Conservation (phyloP, 1,140 invertebrate species). For the Eurosta solidaginis region DNA sequence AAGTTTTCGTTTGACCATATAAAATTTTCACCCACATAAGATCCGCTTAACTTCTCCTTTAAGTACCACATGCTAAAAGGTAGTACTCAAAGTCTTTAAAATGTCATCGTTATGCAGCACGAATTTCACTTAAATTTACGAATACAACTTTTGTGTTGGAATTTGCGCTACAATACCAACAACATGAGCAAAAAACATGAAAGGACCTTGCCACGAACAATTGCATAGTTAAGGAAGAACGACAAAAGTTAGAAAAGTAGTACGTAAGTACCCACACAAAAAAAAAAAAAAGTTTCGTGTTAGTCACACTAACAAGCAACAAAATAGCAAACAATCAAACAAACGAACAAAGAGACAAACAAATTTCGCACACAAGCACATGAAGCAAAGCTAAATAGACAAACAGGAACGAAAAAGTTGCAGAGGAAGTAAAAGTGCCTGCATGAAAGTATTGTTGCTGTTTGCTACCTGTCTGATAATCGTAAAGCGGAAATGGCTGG, state of each 20-base stretch:
- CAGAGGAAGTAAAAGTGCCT: not conserved
- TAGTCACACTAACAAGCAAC: slow-evolving; percentile 10
- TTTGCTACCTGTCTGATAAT: not conserved
- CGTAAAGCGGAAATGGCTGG: not conserved
- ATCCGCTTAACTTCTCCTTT: not conserved
- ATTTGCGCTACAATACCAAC: not conserved
- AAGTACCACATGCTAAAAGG: not conserved
- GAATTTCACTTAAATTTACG: slow-evolving; percentile 17
- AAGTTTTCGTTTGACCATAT: not conserved
- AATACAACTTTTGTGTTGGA: slow-evolving; percentile 2
- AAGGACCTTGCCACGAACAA: not conserved
- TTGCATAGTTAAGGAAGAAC: not conserved
- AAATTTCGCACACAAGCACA: not conserved
- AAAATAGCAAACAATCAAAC: not conserved
- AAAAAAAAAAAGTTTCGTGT: not conserved
- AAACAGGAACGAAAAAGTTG: not conserved
- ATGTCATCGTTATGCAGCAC: slow-evolving; percentile 11
- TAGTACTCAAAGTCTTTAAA: slow-evolving; percentile 12
- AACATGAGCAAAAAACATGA: not conserved
- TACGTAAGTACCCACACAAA: no score
- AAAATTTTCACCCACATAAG: not conserved
- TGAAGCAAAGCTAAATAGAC: not conserved
- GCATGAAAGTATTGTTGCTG: not conserved
- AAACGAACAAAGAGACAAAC: not conserved
- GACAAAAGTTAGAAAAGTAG: not conserved